Percentiles rank a stretch among this genome's conserved stretches.
Evolutionary conservation across 2,797 vertebrate genomes (phyloP).

Genomic region (Lacerta agilis): DNA sequence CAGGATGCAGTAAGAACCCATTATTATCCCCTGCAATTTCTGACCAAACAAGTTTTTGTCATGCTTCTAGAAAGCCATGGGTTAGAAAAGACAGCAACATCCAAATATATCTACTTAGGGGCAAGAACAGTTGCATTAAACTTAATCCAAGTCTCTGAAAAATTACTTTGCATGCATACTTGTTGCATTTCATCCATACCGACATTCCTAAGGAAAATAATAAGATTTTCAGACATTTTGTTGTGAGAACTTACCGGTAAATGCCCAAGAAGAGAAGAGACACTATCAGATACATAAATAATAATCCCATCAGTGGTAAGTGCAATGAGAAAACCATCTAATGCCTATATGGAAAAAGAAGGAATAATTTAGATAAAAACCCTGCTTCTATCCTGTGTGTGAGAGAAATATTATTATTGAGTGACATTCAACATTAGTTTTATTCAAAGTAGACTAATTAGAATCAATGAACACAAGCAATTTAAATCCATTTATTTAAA

Average conservation of each 20-base stretch:
- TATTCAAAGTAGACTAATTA: too few relatives aligned
- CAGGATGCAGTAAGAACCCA: not conserved
- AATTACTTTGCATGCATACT: not conserved
- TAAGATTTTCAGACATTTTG: accelerated
- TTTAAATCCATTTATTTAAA: too few relatives aligned
- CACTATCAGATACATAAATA: constrained; percentile 89
- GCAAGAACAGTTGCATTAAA: not conserved
- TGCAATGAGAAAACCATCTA: constrained; percentile 91
- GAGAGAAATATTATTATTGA: too few relatives aligned
- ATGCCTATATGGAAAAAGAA: constrained; percentile 79
- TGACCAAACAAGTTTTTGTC: not conserved
- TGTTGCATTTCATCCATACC: not conserved
- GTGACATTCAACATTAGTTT: too few relatives aligned
- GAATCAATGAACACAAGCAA: too few relatives aligned
- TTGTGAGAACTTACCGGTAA: constrained; percentile 88
- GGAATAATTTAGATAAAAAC: not conserved
- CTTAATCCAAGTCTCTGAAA: too few relatives aligned
- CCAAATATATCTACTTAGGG: not conserved
- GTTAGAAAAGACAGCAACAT: not conserved
- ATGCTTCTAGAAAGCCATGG: not conserved
- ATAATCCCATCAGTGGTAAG: constrained; percentile 93
- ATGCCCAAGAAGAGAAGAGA: constrained; percentile 91
- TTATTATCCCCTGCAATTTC: not conserved
- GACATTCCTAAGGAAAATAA: not conserved
- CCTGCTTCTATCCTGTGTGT: not conserved